Evolutionary conservation across 2,888 invertebrate species (phyloP), one percentile per base, ranked within the genome.

Genomic region (Neoascia interrupta): DNA sequence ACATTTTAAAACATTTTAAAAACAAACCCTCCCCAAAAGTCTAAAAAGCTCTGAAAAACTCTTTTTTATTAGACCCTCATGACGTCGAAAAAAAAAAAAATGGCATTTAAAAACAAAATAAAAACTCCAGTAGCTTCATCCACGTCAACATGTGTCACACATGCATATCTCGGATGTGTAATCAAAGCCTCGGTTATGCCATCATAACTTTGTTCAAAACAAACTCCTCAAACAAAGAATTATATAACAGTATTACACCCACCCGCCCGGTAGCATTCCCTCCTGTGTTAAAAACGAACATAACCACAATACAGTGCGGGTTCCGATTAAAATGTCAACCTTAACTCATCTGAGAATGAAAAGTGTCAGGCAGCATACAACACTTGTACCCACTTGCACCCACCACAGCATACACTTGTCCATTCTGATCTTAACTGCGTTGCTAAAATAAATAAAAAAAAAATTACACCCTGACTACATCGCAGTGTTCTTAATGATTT

Each of bases 181-280:
- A 73, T 43, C 26, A 28, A 60, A 74, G 36, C 66, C 68, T 19
- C 37, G 18, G 60, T 69, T 60, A 68, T 47, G 61, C 39, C 60
- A 41, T 47, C 53, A 58, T 68, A 58, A 74, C 19, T 53, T 60
- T 47, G 31, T 53, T 47, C 28, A 72, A 56, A 66, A 60, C 51
- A 58, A 73, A 66, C 54, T 56, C 28, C 56, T 53, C 34, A 39
- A 64, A 39, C 21, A 72, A 64, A 37, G 45, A 31, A 13, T 73
- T 73, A 64, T 36, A 64, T 58, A 64, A 72, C 31, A 19, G 2
- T 13, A 28, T 10, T 26, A 6, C 21, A 3, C 18, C 8, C 39
- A 10, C 6, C 11, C 28, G 15, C 31, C 21, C 16, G 39, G 18
- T 45, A 15, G 13, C 4, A 31, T n/a, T 31, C 31, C 31, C 10